Evolutionary conservation across 64 coral and sea anemone genomes (phyloP).

Genomic region (Platygyra sinensis): DNA sequence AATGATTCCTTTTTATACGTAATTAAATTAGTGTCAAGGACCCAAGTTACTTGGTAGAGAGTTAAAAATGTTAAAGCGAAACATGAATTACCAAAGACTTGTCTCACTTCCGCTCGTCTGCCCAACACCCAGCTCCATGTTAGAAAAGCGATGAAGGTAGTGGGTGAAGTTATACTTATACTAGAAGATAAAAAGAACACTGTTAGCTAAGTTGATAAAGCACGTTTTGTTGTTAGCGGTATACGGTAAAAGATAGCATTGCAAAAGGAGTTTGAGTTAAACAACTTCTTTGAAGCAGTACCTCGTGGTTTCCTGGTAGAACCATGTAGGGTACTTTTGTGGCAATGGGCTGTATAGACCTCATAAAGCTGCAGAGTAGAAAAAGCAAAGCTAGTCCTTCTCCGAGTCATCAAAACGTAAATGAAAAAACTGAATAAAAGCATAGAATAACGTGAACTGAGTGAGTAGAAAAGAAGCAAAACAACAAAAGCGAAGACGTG

Average conservation of each 20-base stretch:
- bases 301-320: constrained; percentile 76
- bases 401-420: too few species aligned
- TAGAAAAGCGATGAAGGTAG: constrained; percentile 63
- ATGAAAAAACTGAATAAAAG: too few species aligned
- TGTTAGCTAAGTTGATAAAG: neutral
- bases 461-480: too few species aligned
- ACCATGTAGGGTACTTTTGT: constrained; percentile 61
- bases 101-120: constrained; percentile 61
- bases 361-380: constrained; percentile 38
- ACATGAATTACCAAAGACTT: constrained; percentile 50
- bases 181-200: neutral
- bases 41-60: too few species aligned
- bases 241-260: too few species aligned
- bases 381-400: neutral
- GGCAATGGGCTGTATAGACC: constrained; percentile 61
- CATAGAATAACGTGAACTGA: too few species aligned
- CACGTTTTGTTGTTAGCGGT: too few species aligned
- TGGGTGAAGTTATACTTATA: constrained; percentile 65
- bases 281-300: neutral
- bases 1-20: too few species aligned
- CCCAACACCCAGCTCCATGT: constrained; percentile 58
- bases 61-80: too few species aligned
- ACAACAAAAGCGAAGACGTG: too few species aligned
- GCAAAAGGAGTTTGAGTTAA: too few species aligned
- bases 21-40: too few species aligned